These are phyloP conservation scores for Etheostoma spectabile DNA, from an alignment of 2,113 vertebrate species.

Conservation along the genomic window DNA sequence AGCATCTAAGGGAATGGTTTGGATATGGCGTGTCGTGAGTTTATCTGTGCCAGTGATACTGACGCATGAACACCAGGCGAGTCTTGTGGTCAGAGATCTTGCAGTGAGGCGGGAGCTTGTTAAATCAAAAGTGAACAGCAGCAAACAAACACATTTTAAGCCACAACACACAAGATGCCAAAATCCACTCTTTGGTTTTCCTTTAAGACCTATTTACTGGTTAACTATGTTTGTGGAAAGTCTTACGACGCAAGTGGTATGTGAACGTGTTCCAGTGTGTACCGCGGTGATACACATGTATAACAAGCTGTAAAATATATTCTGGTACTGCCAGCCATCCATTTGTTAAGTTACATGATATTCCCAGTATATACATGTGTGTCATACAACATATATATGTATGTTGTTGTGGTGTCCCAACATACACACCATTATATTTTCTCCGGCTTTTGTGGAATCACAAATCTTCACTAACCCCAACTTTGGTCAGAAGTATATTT, in stretches of 20 bases:
- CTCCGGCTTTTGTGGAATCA: not conserved
- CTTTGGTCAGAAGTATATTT: not conserved
- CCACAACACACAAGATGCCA: conserved; percentile 49
- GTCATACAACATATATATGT: too few relatives aligned
- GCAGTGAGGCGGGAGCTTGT: conserved; percentile 29
- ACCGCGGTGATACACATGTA: conserved; percentile 17
- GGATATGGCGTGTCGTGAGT: not conserved
- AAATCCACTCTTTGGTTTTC: conserved; percentile 6
- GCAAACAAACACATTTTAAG: conserved; percentile 55
- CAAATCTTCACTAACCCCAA: not conserved
- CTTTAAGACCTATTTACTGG: conserved; percentile 7
- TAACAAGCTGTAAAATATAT: conserved; percentile 59
- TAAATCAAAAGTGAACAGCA: conserved; percentile 42
- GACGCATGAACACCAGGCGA: conserved; percentile 28
- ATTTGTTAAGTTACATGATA: conserved; percentile 9
- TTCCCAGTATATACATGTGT: not conserved
- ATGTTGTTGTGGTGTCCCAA: not conserved
- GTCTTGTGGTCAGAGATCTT: conserved; percentile 30
- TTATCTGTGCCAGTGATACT: conserved; percentile 5
- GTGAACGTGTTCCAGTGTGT: conserved; percentile 45
- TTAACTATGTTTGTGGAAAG: conserved; percentile 10
- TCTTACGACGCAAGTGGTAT: not conserved
- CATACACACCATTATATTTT: not conserved
- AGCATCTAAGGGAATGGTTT: not conserved
- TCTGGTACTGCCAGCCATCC: conserved; percentile 31